phyloP scores from a whole-genome alignment of 1,140 invertebrate species.

The Palaemon carinicauda region DNA sequence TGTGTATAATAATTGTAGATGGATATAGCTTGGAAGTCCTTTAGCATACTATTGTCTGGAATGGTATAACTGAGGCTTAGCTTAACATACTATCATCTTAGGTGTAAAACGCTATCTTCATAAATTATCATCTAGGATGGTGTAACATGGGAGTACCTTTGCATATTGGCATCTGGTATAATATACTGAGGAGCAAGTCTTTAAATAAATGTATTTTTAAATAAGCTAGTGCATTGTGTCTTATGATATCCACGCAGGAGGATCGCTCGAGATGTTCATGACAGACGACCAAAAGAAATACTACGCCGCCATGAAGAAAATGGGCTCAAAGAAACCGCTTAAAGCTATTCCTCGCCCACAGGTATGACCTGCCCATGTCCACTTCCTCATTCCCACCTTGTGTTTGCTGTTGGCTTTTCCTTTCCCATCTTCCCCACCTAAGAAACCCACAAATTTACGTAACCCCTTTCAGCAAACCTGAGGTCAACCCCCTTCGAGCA shows the following conservation, averaged over 20 bases:
- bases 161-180: not conserved
- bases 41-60: too few relatives aligned
- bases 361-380: conserved; percentile 68
- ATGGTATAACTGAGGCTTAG: too few relatives aligned
- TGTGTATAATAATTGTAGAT: too few relatives aligned
- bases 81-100: too few relatives aligned
- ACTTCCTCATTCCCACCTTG: not conserved
- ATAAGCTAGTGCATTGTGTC: not conserved
- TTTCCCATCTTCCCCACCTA: not conserved
- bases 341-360: conserved; percentile 97
- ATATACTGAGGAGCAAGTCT: not conserved
- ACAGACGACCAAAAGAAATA: conserved; percentile 99
- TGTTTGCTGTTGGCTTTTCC: not conserved
- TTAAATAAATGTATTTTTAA: not conserved
- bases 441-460: not conserved
- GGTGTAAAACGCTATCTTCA: not conserved
- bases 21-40: too few relatives aligned
- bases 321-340: conserved; percentile 96
- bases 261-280: conserved; percentile 99
- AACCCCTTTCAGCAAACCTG: not conserved
- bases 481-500: too few relatives aligned
- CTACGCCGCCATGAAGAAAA: conserved; percentile 99
- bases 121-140: not conserved
- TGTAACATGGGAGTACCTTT: not conserved
- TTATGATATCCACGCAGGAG: conserved; percentile 76